Evolutionary conservation across 2,797 vertebrate genomes (phyloP), one percentile per base, ranked within the genome.

Genomic region (Mormyrus hasselquistii): DNA sequence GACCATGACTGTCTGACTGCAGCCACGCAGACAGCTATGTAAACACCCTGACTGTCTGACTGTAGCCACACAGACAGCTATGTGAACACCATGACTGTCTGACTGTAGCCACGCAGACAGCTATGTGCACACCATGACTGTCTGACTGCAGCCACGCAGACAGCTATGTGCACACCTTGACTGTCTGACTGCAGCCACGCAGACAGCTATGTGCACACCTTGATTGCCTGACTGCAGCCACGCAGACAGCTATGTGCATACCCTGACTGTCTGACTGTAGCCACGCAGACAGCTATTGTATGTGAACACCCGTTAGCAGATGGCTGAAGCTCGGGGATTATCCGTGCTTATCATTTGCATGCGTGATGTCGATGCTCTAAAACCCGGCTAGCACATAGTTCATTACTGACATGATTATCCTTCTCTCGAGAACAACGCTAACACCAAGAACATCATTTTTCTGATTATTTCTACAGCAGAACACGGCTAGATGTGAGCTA

Each of bases 181-280:
- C 25, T 29, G 25, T 2, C 52, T 55, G 52, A 53, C 52, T 53
- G 52, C 3, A 19, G 52, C 52, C 52, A 9, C 1, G 52, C 14
- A 5, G 53, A 19, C 82, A 55, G 53, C 16, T 55, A 1, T 0
- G 4, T 55, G 53, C 16, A 55, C 53, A 55, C 53, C 16, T 14
- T n/a, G 79, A 83, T n/a, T 19, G 41, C 0, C 34, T n/a, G 79
- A 83, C 44, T 19, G 41, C 0, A 91, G 90, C 90, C 92, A 91
- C 92, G 87, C 90, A 91, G 92, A 93, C 92, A 92, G 91, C 92
- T 90, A 91, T 87, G 89, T 88, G 90, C 90, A 91, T 91, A 93
- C 16, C 19, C 10, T 19, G 53, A 55, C 14, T 19, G 53, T 55
- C 53, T 55, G 52, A 16, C 12, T 53, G 52, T 0, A 53, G 52